Evolutionary conservation across 2,797 vertebrate genomes (phyloP).

Genomic region (Paratrypauchen microcephalus): DNA sequence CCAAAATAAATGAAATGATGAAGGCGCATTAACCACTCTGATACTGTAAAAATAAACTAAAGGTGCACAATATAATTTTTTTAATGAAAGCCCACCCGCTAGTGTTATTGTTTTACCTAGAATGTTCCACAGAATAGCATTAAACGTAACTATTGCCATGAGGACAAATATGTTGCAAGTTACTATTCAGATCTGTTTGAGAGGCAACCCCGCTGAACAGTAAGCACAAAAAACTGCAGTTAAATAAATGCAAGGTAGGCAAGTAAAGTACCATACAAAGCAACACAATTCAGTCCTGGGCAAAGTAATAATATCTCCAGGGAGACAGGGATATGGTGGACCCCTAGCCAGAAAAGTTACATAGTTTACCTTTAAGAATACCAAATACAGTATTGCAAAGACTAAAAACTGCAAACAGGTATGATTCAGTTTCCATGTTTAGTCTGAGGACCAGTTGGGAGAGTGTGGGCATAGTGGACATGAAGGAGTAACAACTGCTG

Average conservation of each 20-base stretch:
- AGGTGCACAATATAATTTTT: too few relatives aligned
- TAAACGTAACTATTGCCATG: too few relatives aligned
- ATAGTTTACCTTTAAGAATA: background rate
- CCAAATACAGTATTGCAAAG: background rate
- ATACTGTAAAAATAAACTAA: too few relatives aligned
- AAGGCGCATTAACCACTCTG: background rate
- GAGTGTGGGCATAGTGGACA: slow-evolving; percentile 54
- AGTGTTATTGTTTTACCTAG: too few relatives aligned
- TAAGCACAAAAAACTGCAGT: too few relatives aligned
- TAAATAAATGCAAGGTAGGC: background rate
- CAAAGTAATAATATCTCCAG: too few relatives aligned
- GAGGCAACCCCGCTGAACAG: too few relatives aligned
- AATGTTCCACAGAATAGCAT: too few relatives aligned
- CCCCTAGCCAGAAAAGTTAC: background rate
- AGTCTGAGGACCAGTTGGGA: slow-evolving; percentile 57
- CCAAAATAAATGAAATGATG: background rate
- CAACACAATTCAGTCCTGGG: background rate
- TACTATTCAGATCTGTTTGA: too few relatives aligned
- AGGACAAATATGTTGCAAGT: too few relatives aligned
- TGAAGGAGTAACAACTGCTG: slow-evolving; percentile 57
- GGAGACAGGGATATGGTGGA: background rate
- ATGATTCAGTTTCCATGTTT: slow-evolving; percentile 63
- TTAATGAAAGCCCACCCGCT: too few relatives aligned
- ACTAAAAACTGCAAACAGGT: slow-evolving; percentile 19
- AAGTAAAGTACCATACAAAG: background rate